These are phyloP conservation scores for Isichthys henryi DNA, from an alignment of 2,113 vertebrate species.

Conservation along the genomic window DNA sequence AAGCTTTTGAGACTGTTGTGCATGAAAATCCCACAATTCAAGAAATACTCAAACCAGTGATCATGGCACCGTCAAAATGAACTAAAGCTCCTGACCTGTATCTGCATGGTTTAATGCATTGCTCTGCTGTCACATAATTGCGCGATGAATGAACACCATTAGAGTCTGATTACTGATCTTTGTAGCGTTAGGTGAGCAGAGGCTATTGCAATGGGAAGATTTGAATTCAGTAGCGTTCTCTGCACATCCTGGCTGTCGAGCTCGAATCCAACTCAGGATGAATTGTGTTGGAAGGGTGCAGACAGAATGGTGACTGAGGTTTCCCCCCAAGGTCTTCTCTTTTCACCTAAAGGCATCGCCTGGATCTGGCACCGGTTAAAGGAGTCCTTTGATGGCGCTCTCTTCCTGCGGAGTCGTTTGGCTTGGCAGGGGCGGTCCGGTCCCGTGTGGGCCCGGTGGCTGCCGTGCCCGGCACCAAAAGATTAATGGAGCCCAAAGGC, in stretches of 20 bases:
- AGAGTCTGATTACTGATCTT: neutral
- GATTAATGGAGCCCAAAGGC: conserved; percentile 18
- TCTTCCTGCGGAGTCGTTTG: conserved; percentile 15
- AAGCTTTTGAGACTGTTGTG: neutral
- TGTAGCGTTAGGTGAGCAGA: neutral
- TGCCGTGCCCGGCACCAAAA: conserved; percentile 4
- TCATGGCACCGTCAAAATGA: neutral
- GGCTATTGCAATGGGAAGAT: neutral
- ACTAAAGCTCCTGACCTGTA: neutral
- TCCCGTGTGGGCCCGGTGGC: neutral
- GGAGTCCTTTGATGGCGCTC: neutral
- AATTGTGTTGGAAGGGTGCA: neutral
- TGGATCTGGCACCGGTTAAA: neutral
- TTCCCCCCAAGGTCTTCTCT: neutral
- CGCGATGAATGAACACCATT: conserved; percentile 5
- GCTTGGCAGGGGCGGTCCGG: conserved; percentile 9
- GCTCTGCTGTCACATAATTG: neutral
- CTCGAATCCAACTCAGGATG: neutral
- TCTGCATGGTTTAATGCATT: neutral
- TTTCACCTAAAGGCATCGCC: neutral
- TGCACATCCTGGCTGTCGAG: neutral
- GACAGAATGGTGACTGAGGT: neutral
- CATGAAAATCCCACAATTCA: neutral
- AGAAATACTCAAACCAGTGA: neutral
- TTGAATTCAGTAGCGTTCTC: neutral